Evolutionary conservation across 2,113 vertebrate genomes (phyloP).

Genomic region (Cryptotis parvus): DNA sequence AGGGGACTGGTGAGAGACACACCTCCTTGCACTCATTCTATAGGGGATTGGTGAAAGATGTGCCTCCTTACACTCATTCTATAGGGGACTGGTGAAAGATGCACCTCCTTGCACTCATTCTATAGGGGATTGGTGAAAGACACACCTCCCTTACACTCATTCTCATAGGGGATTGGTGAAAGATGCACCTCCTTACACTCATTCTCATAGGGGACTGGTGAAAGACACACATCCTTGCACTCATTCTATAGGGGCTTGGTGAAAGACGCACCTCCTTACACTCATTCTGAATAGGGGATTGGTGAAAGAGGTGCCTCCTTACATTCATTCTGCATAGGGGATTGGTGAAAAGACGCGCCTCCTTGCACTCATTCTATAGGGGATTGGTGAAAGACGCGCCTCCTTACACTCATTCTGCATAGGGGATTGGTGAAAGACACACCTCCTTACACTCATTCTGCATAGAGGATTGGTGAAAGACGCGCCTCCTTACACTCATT

Average conservation of each 20-base stretch:
- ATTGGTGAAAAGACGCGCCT: fast-evolving
- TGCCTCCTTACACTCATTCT: too few relatives aligned
- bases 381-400: fast-evolving
- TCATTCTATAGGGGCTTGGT: too few relatives aligned
- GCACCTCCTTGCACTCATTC: too few relatives aligned
- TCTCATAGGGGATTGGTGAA: fast-evolving
- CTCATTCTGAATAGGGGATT: fast-evolving
- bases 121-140: fast-evolving
- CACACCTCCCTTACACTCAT: too few relatives aligned
- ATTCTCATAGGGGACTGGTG: fast-evolving
- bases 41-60: fast-evolving
- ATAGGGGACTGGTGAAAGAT: fast-evolving
- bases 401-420: too few relatives aligned
- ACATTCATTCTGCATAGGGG: too few relatives aligned
- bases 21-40: too few relatives aligned
- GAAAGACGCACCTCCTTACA: neutral
- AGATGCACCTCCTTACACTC: too few relatives aligned
- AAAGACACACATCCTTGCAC: neutral
- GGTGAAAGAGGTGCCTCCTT: fast-evolving
- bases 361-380: too few relatives aligned
- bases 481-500: too few relatives aligned
- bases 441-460: too few relatives aligned
- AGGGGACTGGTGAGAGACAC: fast-evolving
- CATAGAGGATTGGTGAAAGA: fast-evolving
- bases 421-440: fast-evolving